phyloP scores from a whole-genome alignment of 1,140 invertebrate species.

The Sinonovacula constricta region DNA sequence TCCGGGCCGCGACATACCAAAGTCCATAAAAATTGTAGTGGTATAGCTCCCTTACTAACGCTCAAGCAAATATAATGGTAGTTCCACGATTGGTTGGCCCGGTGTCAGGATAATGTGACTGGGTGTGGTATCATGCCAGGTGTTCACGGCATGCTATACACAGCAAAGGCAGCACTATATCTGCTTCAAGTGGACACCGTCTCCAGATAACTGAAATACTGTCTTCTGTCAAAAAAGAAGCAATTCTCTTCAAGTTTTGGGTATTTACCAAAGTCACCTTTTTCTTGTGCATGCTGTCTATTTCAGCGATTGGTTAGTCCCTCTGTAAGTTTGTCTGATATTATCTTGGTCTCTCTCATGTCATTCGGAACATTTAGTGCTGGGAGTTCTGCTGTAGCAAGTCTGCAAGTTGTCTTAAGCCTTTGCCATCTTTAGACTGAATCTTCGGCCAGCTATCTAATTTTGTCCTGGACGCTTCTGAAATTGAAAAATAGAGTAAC shows the following conservation, averaged over 20 bases:
- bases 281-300: neutral
- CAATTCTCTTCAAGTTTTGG: neutral
- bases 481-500: constrained; percentile 49
- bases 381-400: constrained; percentile 50
- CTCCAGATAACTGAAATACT: neutral
- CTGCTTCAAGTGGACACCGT: neutral
- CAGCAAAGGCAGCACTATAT: neutral
- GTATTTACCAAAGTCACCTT: neutral
- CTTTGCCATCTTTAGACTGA: constrained; percentile 13
- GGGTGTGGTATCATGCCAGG: neutral
- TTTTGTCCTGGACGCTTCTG: constrained; percentile 46
- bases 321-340: neutral
- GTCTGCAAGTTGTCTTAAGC: constrained; percentile 50
- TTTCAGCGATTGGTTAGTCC: neutral
- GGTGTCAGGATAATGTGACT: neutral
- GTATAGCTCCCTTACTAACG: no score
- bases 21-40: no score
- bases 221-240: neutral
- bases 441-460: constrained; percentile 57
- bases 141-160: neutral
- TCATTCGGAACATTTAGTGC: neutral
- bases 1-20: no score
- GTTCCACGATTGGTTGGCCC: no score
- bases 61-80: no score
- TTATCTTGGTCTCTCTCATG: neutral